These are phyloP conservation scores for Meandrina meandrites DNA, from an alignment of 92 coral and sea anemone genomes.

Conservation along the genomic window DNA sequence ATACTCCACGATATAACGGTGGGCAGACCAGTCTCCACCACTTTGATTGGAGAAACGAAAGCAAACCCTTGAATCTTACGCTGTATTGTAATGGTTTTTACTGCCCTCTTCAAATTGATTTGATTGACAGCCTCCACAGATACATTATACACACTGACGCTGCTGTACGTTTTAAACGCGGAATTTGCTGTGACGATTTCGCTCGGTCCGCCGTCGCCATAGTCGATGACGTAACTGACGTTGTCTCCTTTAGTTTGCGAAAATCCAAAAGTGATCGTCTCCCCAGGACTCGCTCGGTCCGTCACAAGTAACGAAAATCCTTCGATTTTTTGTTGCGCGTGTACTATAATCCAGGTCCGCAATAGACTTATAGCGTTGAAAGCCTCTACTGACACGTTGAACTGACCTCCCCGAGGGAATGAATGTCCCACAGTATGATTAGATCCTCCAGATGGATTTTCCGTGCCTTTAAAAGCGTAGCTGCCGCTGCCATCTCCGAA, in stretches of 20 bases:
- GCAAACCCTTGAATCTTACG: constrained; percentile 57
- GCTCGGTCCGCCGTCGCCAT: constrained; percentile 70
- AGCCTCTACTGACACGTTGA: constrained; percentile 66
- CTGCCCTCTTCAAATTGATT: constrained; percentile 24
- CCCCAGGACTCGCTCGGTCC: constrained; percentile 51
- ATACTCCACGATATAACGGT: constrained; percentile 61
- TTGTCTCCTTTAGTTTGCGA: constrained; percentile 59
- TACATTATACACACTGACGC: constrained; percentile 41
- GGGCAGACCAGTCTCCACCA: constrained; percentile 29
- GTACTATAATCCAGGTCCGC: constrained; percentile 43
- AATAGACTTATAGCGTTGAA: constrained; percentile 70
- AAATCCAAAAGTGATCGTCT: constrained; percentile 34
- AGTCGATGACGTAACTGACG: constrained; percentile 61
- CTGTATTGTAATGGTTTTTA: constrained; percentile 57
- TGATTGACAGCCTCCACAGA: constrained; percentile 69
- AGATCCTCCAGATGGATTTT: constrained; percentile 42
- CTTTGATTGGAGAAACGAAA: constrained; percentile 24
- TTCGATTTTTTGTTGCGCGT: constrained; percentile 71
- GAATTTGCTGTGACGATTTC: constrained; percentile 40
- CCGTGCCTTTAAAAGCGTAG: constrained; percentile 6
- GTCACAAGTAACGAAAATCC: constrained; percentile 59
- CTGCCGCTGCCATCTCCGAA: constrained; percentile 38
- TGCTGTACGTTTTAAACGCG: constrained; percentile 33
- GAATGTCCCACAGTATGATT: constrained; percentile 37
- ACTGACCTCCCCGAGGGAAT: constrained; percentile 43